Base-by-base conservation (phyloP, 2,113 vertebrate genomes). In the Cynoglossus semilaevis region DNA sequence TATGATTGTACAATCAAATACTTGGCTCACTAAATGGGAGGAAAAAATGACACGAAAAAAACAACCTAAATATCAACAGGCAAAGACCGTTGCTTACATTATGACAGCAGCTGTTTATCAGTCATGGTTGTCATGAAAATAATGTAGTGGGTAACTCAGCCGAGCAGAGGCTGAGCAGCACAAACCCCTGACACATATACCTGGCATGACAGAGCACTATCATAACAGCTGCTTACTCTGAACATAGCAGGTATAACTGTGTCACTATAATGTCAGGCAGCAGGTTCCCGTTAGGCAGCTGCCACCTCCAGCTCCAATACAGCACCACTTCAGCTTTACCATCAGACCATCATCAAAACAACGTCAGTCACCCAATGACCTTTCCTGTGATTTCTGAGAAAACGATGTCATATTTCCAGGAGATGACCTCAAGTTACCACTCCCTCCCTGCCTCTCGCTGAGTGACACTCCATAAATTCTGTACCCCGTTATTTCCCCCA, bases 261-360 rank as follows among this genome's bases (percentile, higher is more conserved):
- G 40, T 15, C 43, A 64, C 54, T 51, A 65, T 43, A 63, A 55
- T 48, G 51, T 13, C 49, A 48, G 59, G 67, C 59, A 72, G 59
- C 42, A 55, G 44, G 70, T 58, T 73, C 67, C 59, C 22, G 15
- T 43, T 38, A 67, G 70, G 68, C 56, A 65, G 43, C 18, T 58
- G 72, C 69, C 66, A 75, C 36, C 36, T 58, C 22, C 22, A 51
- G 72, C 77, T 73, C 63, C 18, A 36, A 36, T 17, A 49, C 22
- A 72, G 59, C 55, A 29, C 63, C 41, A 36, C 70, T 56, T 41
- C 15, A 53, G 37, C 15, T 71, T 57, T 5, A 62, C 48, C 41
- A 29, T 16, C 50, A 9, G 63, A 45, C 48, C 74, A 76, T 41
- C 68, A 82, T 58, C 76, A 76, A 66, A 79, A 76, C 77, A 81